Evolutionary conservation across 1,140 invertebrate genomes (phyloP).

Genomic region (Doryteuthis pealeii): DNA sequence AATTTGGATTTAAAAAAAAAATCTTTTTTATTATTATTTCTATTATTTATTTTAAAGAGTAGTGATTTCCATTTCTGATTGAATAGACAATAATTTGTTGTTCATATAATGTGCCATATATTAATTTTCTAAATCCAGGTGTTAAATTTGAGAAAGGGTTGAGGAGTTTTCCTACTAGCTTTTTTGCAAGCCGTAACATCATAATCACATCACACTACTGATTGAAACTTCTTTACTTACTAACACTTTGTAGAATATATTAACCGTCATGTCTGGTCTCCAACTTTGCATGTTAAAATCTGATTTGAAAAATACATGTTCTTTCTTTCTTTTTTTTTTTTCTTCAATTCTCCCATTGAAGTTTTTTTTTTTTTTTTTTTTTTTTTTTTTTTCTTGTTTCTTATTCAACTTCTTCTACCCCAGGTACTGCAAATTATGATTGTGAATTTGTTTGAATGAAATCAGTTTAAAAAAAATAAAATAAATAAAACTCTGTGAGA

Average conservation of each 20-base stretch:
- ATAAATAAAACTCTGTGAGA: background rate
- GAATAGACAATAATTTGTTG: background rate
- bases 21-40: too few species aligned
- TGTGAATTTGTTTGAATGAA: constrained; percentile 7
- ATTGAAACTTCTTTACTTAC: too few species aligned
- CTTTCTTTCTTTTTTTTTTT: background rate
- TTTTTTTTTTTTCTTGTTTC: too few species aligned
- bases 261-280: background rate
- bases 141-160: background rate
- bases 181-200: too few species aligned
- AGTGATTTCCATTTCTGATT: background rate
- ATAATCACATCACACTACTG: too few species aligned
- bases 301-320: background rate
- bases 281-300: background rate
- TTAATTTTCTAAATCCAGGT: background rate
- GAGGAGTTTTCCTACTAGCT: background rate
- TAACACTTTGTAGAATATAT: background rate
- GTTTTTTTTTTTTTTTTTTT: too few species aligned
- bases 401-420: background rate
- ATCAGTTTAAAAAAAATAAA: background rate
- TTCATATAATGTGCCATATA: background rate
- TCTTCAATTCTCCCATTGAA: too few species aligned
- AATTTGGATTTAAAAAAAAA: too few species aligned
- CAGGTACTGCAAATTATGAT: background rate
- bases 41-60: too few species aligned